Evolutionary conservation across 2,888 invertebrate genomes (phyloP), one percentile per base, ranked within the genome.

Genomic region (Phengaris alcon): DNA sequence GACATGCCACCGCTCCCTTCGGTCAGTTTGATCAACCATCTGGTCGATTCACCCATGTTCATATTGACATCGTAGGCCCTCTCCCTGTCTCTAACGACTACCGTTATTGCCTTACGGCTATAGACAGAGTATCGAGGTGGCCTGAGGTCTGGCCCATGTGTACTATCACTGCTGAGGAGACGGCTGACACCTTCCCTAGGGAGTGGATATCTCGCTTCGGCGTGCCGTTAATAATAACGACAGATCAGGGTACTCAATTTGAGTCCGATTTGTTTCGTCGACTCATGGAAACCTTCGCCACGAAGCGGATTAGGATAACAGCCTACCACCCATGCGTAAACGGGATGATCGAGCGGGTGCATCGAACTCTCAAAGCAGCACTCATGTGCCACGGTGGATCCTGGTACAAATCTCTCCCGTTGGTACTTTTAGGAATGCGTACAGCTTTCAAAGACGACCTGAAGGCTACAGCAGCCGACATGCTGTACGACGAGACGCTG

Each of bases 11-110:
- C 22, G 22, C 22, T 22, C 22, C 22, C 22, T 1, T 22, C 22
- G 22, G 22, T 22, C 22, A 22, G 22, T 22, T 22, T 22, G 22
- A 22, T 22, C 22, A 22, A 22, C 22, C 81, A 4, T 48, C 79
- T 9, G 70, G 44, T 6, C 73, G 81, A 2, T 79, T 82, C 51
- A 12, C 8, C 0, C 80, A 82, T 22, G 74, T 82, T 6, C 90
- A 91, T 77, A 81, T 93, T 0, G 90, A 93, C 79, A 79, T 55
- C 13, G 54, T 55, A 0, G 54, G n/a, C n/a, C 15, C 6, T n/a
- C 57, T 15, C n/a, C 7, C 6, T 57, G 5, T n/a, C 6, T 15
- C n/a, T n/a, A 57, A 57, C 13, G 57, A 13, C 8, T 15, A n/a
- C 6, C 57, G 57, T 15, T 57, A 57, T 15, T 57, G 57, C 15